Conservation (phyloP, 2,113 vertebrate genomes). For the Verasper variegatus region DNA sequence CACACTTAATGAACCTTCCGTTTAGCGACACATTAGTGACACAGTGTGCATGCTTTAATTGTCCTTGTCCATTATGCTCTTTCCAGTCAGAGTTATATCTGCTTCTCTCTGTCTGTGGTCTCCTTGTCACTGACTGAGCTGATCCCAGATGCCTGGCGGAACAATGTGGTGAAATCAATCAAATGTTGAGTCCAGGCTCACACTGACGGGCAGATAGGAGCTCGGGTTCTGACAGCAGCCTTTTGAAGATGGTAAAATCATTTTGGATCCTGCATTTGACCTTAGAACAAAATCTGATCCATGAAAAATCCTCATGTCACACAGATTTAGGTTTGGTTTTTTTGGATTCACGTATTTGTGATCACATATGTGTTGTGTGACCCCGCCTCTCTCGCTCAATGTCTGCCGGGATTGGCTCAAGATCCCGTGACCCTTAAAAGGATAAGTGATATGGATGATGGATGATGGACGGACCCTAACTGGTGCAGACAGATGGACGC, state of each 20-base stretch:
- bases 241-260: slow-evolving; percentile 17
- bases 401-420: too few relatives aligned
- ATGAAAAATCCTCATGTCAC: too few relatives aligned
- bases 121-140: neutral
- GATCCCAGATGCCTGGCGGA: slow-evolving; percentile 9
- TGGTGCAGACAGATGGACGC: too few relatives aligned
- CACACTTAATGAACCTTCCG: slow-evolving; percentile 34
- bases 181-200: slow-evolving; percentile 11
- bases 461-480: too few relatives aligned
- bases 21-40: slow-evolving; percentile 14
- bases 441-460: too few relatives aligned
- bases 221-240: slow-evolving; percentile 20
- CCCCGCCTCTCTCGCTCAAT: too few relatives aligned
- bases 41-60: slow-evolving; percentile 23
- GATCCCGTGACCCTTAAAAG: too few relatives aligned
- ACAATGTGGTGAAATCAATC: slow-evolving; percentile 18
- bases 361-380: too few relatives aligned
- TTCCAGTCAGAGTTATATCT: neutral
- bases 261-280: slow-evolving; percentile 17
- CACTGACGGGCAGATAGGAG: slow-evolving; percentile 8
- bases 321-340: too few relatives aligned
- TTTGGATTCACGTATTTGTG: too few relatives aligned
- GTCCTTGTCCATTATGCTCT: slow-evolving; percentile 44
- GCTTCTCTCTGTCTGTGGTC: slow-evolving; percentile 4
- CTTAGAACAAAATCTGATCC: too few relatives aligned